These are phyloP conservation scores for Charina bottae DNA, from an alignment of 2,113 vertebrate species.

Conservation along the genomic window DNA sequence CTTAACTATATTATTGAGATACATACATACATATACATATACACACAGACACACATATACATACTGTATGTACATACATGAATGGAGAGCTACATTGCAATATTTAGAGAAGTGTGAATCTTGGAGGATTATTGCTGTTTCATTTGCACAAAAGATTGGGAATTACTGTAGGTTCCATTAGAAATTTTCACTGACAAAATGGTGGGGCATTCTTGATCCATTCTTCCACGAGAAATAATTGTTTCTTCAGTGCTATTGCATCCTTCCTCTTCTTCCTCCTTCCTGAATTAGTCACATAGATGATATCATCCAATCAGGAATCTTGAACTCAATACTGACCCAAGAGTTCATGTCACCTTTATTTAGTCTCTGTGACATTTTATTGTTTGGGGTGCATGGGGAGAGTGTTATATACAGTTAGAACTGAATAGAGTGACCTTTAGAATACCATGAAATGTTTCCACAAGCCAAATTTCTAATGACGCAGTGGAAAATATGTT, in stretches of 20 bases:
- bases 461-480: slow-evolving; percentile 55
- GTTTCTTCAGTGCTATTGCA: neutral
- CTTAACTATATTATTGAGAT: too few relatives aligned
- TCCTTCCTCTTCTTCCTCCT: neutral
- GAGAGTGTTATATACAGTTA: slow-evolving; percentile 17
- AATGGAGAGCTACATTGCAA: too few relatives aligned
- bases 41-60: too few relatives aligned
- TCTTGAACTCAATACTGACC: neutral
- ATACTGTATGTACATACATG: too few relatives aligned
- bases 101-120: too few relatives aligned
- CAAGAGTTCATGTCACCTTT: neutral
- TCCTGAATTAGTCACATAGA: neutral
- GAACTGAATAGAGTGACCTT: slow-evolving; percentile 52
- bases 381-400: neutral
- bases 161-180: too few relatives aligned
- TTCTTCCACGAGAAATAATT: too few relatives aligned
- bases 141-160: too few relatives aligned
- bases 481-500: slow-evolving; percentile 22
- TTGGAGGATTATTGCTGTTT: too few relatives aligned
- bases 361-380: neutral
- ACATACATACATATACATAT: too few relatives aligned
- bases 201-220: neutral
- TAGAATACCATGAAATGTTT: slow-evolving; percentile 39
- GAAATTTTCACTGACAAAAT: neutral
- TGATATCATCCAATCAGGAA: neutral